A percentile compares a stretch with the other conserved stretches of the same genome.
Conservation (phyloP, 2,888 invertebrate species). For the Drosophila neonasuta region DNA sequence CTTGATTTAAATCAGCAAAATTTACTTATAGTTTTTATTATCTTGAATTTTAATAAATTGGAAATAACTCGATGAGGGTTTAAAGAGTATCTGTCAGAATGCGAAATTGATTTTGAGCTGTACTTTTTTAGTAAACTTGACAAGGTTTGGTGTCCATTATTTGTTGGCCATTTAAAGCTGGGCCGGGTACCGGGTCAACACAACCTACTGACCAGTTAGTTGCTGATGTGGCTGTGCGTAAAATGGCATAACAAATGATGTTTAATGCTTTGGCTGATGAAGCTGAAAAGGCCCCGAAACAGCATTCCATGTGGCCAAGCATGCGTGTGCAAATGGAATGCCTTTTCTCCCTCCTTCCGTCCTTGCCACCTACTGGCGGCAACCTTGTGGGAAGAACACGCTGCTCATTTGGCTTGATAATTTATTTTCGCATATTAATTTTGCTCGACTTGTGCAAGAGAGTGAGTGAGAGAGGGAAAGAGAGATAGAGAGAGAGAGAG, state of each 20-base stretch:
- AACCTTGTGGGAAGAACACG: slow-evolving; percentile 54
- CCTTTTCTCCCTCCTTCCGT: slow-evolving; percentile 8
- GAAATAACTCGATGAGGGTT: background rate
- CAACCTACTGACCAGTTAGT: slow-evolving; percentile 41
- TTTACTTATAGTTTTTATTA: too few species aligned
- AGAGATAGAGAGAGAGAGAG: slow-evolving; percentile 5
- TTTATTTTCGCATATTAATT: slow-evolving; percentile 78
- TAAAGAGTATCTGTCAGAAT: slow-evolving; percentile 15
- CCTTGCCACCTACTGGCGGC: background rate
- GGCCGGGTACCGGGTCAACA: slow-evolving; percentile 4
- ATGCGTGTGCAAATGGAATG: slow-evolving; percentile 66
- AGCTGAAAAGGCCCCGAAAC: slow-evolving; percentile 65
- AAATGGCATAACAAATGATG: slow-evolving; percentile 67
- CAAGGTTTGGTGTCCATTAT: slow-evolving; percentile 50
- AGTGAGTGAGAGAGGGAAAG: background rate
- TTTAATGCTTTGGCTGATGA: slow-evolving; percentile 71
- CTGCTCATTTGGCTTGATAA: slow-evolving; percentile 76
- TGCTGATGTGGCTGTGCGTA: slow-evolving; percentile 55
- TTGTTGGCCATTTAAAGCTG: slow-evolving; percentile 57
- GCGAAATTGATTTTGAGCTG: background rate
- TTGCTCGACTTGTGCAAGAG: slow-evolving; percentile 52
- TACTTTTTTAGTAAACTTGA: slow-evolving; percentile 34
- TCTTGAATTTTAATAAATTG: background rate
- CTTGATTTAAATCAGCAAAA: too few species aligned
- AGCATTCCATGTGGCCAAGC: slow-evolving; percentile 58